A percentile compares a stretch with the other conserved stretches of the same genome.
These are phyloP conservation scores for Drosophila stalkeri DNA, from an alignment of 2,888 invertebrate species.

Conservation along the genomic window DNA sequence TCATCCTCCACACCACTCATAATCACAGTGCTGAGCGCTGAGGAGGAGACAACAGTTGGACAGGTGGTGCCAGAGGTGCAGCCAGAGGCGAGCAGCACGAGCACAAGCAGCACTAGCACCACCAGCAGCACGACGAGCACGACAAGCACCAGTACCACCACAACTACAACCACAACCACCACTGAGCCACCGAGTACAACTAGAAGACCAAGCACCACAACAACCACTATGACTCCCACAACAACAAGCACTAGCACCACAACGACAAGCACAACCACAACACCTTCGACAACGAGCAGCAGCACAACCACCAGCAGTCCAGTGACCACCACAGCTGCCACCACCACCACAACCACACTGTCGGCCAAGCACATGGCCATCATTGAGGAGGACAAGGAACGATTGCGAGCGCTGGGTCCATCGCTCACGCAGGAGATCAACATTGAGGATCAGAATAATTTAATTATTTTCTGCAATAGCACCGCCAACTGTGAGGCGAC, in stretches of 20 bases:
- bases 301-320: constrained; percentile 30
- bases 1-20: constrained; percentile 79
- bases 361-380: constrained; percentile 54
- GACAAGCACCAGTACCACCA: constrained; percentile 14
- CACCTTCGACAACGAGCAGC: constrained; percentile 29
- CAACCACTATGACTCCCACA: constrained; percentile 23
- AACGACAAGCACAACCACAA: constrained; percentile 15
- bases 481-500: constrained; percentile 80
- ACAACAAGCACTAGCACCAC: constrained; percentile 31
- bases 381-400: constrained; percentile 76
- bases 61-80: constrained; percentile 17
- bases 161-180: constrained; percentile 24
- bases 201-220: background rate
- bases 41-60: constrained; percentile 68
- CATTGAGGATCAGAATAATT: constrained; percentile 82
- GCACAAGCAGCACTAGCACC: constrained; percentile 24
- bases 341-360: constrained; percentile 26
- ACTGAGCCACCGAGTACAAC: constrained; percentile 15
- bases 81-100: constrained; percentile 13
- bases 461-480: constrained; percentile 84
- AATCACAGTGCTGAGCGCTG: constrained; percentile 82
- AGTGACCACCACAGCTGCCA: constrained; percentile 24
- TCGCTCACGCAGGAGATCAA: constrained; percentile 77
- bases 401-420: constrained; percentile 76
- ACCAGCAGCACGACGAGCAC: constrained; percentile 27